phyloP scores from a whole-genome alignment of 2,888 invertebrate genomes.

The Protonemura montana region DNA sequence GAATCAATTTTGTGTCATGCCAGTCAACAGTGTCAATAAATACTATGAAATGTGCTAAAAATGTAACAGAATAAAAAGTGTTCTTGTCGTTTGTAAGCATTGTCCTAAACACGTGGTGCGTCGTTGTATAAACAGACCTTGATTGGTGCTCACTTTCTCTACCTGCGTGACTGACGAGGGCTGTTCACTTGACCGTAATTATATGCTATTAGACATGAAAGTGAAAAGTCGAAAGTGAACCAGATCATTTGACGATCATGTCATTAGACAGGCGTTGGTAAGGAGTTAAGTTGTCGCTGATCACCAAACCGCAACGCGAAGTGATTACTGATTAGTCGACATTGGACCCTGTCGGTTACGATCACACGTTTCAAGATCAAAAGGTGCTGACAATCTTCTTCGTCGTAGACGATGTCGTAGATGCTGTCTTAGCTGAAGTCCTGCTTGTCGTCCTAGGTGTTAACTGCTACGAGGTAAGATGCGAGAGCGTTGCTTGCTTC shows the following conservation, averaged over 20 bases:
- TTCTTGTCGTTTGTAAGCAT: not conserved
- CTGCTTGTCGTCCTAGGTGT: not conserved
- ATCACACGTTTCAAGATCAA: not conserved
- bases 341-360: not conserved
- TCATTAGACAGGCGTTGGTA: not conserved
- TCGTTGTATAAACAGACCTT: not conserved
- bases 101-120: not conserved
- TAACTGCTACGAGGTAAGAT: not conserved
- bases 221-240: not conserved
- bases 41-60: not conserved
- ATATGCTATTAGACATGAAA: not conserved
- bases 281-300: not conserved
- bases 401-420: not conserved
- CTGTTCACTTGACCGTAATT: not conserved
- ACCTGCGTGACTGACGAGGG: not conserved
- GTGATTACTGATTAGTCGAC: not conserved
- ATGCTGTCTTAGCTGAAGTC: not conserved
- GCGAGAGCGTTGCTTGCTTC: not conserved
- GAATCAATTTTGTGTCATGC: not conserved
- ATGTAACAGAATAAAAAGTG: not conserved
- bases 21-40: not conserved
- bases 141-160: not conserved
- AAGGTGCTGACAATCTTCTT: not conserved
- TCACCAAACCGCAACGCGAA: not conserved
- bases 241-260: not conserved